A percentile compares a stretch with the other conserved stretches of the same genome.
Evolutionary conservation across 1,140 invertebrate genomes (phyloP).

Genomic region (Chrysoperla carnea): DNA sequence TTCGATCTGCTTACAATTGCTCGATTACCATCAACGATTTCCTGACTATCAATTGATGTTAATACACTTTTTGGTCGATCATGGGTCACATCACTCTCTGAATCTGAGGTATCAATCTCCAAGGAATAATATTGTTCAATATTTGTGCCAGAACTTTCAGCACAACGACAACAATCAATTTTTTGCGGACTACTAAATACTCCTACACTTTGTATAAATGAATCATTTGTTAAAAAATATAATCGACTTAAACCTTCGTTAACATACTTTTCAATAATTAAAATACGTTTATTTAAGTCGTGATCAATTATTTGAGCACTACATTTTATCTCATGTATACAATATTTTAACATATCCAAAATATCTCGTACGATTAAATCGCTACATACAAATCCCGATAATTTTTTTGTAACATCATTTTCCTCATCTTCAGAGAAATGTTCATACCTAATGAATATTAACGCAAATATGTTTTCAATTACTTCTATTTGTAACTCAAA

Average conservation of each 20-base stretch:
- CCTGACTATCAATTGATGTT: background rate
- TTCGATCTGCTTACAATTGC: background rate
- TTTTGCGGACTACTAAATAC: background rate
- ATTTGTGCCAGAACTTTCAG: no score
- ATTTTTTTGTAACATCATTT: background rate
- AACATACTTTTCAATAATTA: slow-evolving; percentile 11
- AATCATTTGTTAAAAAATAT: slow-evolving; percentile 8
- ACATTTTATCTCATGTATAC: slow-evolving; percentile 13
- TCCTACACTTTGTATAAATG: background rate
- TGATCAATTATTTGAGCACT: slow-evolving; percentile 4
- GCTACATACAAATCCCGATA: slow-evolving; percentile 9
- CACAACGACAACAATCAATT: no score
- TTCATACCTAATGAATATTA: slow-evolving; percentile 11
- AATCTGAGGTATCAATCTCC: no score
- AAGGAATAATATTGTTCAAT: no score
- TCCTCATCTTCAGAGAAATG: slow-evolving; percentile 5
- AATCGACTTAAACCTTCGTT: slow-evolving; percentile 18
- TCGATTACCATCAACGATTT: no score
- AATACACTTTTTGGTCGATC: background rate
- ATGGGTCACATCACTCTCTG: no score
- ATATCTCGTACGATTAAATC: slow-evolving; percentile 13
- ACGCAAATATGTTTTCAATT: slow-evolving; percentile 15
- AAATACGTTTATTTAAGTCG: slow-evolving; percentile 8
- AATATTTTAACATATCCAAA: slow-evolving; percentile 12
- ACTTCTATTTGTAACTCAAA: slow-evolving; percentile 13